Evolutionary conservation across 2,797 vertebrate species (phyloP).

Genomic region (Clarias laeviceps): DNA sequence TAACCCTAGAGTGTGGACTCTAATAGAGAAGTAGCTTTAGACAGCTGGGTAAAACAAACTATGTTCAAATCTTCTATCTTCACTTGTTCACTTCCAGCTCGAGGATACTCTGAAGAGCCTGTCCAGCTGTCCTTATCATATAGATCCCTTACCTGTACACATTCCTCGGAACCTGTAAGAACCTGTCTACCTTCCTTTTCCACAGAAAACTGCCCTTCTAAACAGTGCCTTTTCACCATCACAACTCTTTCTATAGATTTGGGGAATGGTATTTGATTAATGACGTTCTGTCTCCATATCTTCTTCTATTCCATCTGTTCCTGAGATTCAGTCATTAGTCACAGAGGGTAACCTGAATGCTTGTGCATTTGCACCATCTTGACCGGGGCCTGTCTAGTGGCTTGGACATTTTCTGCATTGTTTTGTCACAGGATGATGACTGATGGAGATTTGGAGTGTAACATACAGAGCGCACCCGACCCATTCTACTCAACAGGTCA

Average conservation of each 20-base stretch:
- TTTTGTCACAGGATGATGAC: slow-evolving; percentile 48
- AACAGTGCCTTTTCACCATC: slow-evolving; percentile 3
- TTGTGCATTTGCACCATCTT: slow-evolving; percentile 27
- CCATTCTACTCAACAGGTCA: not conserved
- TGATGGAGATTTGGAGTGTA: not conserved
- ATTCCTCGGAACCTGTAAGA: slow-evolving; percentile 2
- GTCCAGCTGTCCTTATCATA: not conserved
- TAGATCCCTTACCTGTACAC: slow-evolving; percentile 4
- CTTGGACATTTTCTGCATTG: slow-evolving; percentile 54
- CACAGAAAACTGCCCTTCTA: not conserved
- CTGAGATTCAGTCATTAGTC: slow-evolving; percentile 25
- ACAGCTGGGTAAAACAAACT: not conserved
- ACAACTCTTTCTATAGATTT: not conserved
- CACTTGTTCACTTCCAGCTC: not conserved
- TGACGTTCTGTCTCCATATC: not conserved
- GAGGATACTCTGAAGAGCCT: not conserved
- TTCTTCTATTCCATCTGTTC: slow-evolving; percentile 8
- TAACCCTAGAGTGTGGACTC: too few species aligned
- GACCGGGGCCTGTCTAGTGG: slow-evolving; percentile 30
- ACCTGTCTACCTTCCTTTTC: not conserved
- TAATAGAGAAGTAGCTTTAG: not conserved
- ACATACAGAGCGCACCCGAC: not conserved
- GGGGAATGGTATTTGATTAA: slow-evolving; percentile 1
- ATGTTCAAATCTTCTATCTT: not conserved
- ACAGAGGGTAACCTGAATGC: not conserved